phyloP scores from a whole-genome alignment of 2,797 vertebrate species.

The Adelosebastes latens region DNA sequence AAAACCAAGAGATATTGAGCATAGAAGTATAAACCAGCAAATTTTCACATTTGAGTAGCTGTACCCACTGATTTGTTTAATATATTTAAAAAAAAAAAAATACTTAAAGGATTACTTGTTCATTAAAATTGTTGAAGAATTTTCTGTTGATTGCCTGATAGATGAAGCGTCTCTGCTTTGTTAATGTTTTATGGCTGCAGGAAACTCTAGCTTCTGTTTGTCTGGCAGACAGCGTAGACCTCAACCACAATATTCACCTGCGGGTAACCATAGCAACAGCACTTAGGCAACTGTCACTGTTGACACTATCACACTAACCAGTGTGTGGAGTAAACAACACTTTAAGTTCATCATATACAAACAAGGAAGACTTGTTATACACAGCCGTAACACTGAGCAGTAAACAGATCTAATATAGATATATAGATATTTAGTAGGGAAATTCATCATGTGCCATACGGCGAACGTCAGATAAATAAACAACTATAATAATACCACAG shows the following conservation, averaged over 20 bases:
- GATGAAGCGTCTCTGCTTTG: background rate
- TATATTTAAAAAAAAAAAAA: no score
- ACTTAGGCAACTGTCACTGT: background rate
- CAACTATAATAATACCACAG: background rate
- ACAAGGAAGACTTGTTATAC: background rate
- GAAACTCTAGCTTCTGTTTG: conserved; percentile 11
- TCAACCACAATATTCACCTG: background rate
- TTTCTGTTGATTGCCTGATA: background rate
- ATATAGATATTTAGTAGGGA: background rate
- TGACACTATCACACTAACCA: background rate
- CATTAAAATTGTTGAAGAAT: background rate
- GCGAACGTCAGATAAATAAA: background rate
- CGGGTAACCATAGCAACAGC: background rate
- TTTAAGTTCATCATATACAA: background rate
- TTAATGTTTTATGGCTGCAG: background rate
- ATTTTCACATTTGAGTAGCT: background rate
- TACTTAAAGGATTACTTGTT: background rate
- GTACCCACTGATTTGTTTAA: background rate
- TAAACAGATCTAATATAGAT: background rate
- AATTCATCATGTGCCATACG: background rate
- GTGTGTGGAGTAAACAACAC: background rate
- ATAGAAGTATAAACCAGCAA: background rate
- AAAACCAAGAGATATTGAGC: background rate
- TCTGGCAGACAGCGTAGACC: background rate
- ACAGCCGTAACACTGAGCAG: background rate